Percentiles rank a stretch among this genome's conserved stretches.
phyloP scores from a whole-genome alignment of 2,888 invertebrate genomes.

The Barypeithes pellucidus region DNA sequence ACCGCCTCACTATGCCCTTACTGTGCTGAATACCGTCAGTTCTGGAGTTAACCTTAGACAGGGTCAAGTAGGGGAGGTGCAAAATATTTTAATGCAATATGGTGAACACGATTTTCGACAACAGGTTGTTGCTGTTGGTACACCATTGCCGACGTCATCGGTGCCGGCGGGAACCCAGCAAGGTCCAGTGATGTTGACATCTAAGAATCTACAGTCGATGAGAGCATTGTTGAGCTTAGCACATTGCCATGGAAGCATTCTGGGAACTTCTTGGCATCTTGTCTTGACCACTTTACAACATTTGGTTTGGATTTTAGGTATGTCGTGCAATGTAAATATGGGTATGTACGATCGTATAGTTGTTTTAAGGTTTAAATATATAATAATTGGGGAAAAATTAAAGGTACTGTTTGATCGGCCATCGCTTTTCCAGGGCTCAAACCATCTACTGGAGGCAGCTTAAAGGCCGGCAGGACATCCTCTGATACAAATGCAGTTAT shows the following conservation, averaged over 20 bases:
- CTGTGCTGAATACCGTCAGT: conserved; percentile 82
- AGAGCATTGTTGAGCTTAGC: conserved; percentile 91
- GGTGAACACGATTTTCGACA: conserved; percentile 87
- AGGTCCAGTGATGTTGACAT: conserved; percentile 96
- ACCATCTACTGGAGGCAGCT: conserved; percentile 94
- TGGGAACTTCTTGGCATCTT: conserved; percentile 96
- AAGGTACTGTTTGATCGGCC: too few species aligned
- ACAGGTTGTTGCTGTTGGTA: conserved; percentile 98
- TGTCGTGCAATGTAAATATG: background rate
- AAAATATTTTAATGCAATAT: conserved; percentile 70
- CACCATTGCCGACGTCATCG: conserved; percentile 90
- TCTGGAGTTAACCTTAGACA: conserved; percentile 70
- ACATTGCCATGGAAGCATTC: conserved; percentile 91
- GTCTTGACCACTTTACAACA: conserved; percentile 95
- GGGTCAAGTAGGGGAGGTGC: conserved; percentile 55
- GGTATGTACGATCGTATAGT: too few species aligned
- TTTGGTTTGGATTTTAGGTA: conserved; percentile 92
- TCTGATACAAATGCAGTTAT: conserved; percentile 90
- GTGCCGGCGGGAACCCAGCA: conserved; percentile 86
- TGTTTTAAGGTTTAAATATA: too few species aligned
- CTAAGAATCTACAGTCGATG: conserved; percentile 98
- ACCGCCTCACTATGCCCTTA: conserved; percentile 95
- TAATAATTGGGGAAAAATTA: too few species aligned
- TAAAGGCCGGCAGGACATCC: conserved; percentile 87
- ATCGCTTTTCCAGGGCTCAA: conserved; percentile 76